Conservation (phyloP, 2,113 vertebrate species). For the Coregonus clupeaformis region DNA sequence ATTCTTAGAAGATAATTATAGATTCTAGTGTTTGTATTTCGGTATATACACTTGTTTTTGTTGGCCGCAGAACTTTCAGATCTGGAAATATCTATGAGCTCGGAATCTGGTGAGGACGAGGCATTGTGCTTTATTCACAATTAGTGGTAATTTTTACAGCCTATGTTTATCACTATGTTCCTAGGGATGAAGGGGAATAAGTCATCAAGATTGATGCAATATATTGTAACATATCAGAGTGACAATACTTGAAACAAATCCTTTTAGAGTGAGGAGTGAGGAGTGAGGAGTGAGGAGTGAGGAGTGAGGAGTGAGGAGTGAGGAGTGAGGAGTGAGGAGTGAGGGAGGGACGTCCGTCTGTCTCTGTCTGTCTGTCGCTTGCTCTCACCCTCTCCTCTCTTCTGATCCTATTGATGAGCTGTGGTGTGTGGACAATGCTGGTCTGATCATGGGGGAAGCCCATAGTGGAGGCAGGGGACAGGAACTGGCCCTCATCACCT, state of each 20-base stretch:
- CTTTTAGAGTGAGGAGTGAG: no score
- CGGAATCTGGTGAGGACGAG: not conserved
- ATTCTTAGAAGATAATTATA: not conserved
- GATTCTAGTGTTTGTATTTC: not conserved
- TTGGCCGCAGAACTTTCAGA: not conserved
- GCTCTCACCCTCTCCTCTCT: not conserved
- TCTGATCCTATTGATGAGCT: slow-evolving; percentile 33
- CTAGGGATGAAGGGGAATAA: not conserved
- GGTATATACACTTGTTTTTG: not conserved
- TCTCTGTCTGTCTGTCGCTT: no score
- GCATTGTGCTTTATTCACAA: not conserved
- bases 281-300: no score
- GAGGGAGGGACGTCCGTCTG: no score
- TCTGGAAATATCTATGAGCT: not conserved
- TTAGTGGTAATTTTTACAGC: not conserved
- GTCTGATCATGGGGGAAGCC: slow-evolving; percentile 42
- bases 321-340: no score
- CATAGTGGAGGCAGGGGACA: slow-evolving; percentile 23
- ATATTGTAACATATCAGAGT: no score
- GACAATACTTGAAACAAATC: no score
- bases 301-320: no score
- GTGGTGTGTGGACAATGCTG: slow-evolving; percentile 50
- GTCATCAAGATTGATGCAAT: no score
- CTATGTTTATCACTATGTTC: not conserved
- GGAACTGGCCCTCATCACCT: slow-evolving; percentile 64